Percentiles rank a stretch among this genome's conserved stretches.
Conservation (phyloP, 1,140 invertebrate species). For the Drosophila grimshawi region DNA sequence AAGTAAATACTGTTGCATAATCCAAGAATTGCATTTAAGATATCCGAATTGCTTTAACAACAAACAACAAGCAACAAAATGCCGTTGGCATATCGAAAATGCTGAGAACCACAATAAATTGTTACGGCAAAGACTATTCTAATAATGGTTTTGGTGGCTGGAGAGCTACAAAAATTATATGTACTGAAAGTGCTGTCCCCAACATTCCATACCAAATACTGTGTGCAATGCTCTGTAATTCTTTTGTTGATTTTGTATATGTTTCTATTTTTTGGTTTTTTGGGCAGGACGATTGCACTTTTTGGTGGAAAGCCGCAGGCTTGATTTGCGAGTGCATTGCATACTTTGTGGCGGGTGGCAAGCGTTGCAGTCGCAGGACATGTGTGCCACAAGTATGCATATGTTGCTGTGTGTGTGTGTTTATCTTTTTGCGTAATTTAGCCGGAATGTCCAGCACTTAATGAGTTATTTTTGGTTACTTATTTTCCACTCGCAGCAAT, state of each 20-base stretch:
- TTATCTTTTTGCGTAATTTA: conserved; percentile 36
- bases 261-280: conserved; percentile 26
- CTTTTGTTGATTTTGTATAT: conserved; percentile 14
- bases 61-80: conserved; percentile 1
- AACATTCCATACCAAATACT: not conserved
- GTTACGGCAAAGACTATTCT: conserved; percentile 9
- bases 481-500: conserved; percentile 54
- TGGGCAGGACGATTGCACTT: conserved; percentile 55
- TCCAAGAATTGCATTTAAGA: no score
- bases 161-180: not conserved
- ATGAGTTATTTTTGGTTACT: conserved; percentile 66
- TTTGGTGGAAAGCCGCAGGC: conserved; percentile 65
- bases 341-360: conserved; percentile 66
- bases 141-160: conserved; percentile 7
- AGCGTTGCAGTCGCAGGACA: conserved; percentile 38
- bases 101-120: conserved; percentile 5
- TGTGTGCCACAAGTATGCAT: conserved; percentile 12
- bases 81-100: not conserved
- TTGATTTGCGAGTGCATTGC: conserved; percentile 83
- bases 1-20: no score
- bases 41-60: not conserved
- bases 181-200: not conserved
- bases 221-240: not conserved
- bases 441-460: conserved; percentile 71
- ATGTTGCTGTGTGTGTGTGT: conserved; percentile 22